Conservation (phyloP, 2,113 vertebrate genomes). For the Carettochelys insculpta region DNA sequence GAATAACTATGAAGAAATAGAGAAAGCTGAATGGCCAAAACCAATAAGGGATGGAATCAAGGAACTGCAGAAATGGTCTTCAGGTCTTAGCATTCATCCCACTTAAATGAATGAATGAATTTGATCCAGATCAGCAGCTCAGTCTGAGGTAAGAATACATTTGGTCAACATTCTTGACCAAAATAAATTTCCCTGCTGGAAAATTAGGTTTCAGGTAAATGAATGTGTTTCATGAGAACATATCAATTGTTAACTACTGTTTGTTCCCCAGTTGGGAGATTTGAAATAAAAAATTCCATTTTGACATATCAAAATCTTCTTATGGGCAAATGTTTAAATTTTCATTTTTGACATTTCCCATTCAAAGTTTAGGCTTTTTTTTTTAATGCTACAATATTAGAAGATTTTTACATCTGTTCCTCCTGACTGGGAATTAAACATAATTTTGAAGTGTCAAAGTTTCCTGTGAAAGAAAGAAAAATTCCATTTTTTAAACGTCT, state of each 20-base stretch:
- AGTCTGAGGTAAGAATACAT: neutral
- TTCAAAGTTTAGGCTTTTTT: neutral
- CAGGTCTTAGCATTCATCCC: neutral
- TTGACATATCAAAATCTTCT: fast-evolving
- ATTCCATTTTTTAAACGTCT: neutral
- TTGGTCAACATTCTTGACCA: neutral
- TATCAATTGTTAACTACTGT: neutral
- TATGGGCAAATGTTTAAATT: neutral
- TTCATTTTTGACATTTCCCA: neutral
- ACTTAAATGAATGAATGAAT: neutral
- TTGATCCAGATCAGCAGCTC: neutral
- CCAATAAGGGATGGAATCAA: neutral
- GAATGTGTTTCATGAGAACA: neutral
- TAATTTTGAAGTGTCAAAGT: neutral
- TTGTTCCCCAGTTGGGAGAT: neutral
- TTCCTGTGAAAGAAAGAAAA: neutral
- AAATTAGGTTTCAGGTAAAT: neutral
- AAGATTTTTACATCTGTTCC: neutral
- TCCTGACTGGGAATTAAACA: neutral
- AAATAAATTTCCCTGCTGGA: neutral
- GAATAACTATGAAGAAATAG: neutral
- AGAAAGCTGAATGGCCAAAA: neutral
- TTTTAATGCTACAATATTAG: too few species aligned
- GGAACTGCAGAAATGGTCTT: neutral
- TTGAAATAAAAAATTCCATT: neutral